Evolutionary conservation across 2,113 vertebrate genomes (phyloP).

Genomic region (Hucho hucho): DNA sequence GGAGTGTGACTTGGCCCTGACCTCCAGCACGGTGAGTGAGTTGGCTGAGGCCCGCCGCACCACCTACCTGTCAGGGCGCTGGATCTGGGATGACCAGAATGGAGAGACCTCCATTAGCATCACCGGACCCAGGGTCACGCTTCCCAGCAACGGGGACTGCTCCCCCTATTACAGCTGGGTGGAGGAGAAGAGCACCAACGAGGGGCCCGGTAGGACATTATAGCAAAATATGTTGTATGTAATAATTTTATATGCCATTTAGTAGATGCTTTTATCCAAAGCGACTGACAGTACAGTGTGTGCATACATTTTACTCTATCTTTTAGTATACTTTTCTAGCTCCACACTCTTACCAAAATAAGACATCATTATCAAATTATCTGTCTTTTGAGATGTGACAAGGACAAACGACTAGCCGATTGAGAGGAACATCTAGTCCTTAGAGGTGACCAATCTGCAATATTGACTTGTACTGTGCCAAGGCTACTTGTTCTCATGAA

Average conservation of each 20-base stretch:
- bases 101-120: conserved; percentile 97
- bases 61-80: conserved; percentile 93
- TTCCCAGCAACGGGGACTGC: conserved; percentile 95
- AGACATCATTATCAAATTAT: background rate
- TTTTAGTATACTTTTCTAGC: too few species aligned
- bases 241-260: background rate
- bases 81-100: conserved; percentile 97
- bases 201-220: conserved; percentile 83
- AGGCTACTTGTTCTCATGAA: background rate
- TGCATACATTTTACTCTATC: too few species aligned
- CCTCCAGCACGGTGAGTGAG: conserved; percentile 95
- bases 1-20: conserved; percentile 87
- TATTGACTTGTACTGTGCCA: background rate
- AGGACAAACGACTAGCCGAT: background rate
- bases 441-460: too few species aligned
- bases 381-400: background rate
- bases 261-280: too few species aligned
- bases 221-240: background rate
- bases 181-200: conserved; percentile 86
- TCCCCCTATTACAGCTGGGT: conserved; percentile 95
- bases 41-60: conserved; percentile 93
- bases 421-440: background rate
- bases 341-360: too few species aligned
- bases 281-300: too few species aligned
- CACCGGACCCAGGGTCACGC: conserved; percentile 84